These are phyloP conservation scores for Gymnorhina tibicen DNA, from an alignment of 2,113 vertebrate species.

Conservation along the genomic window DNA sequence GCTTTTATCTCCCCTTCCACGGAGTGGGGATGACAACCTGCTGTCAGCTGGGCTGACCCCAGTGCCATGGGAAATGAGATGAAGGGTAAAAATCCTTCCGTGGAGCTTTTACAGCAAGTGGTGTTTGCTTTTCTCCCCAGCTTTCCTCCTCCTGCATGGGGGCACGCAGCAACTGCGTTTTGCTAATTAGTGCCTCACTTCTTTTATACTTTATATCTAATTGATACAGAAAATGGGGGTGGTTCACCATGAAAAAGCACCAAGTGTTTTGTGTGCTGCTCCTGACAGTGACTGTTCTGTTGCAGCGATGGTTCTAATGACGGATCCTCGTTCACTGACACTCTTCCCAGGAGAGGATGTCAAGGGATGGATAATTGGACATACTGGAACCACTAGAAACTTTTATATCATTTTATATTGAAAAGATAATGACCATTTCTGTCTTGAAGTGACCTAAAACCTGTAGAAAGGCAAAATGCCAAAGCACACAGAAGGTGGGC, in stretches of 20 bases:
- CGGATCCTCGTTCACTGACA: not conserved
- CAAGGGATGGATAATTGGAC: not conserved
- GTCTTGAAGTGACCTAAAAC: not conserved
- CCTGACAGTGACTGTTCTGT: not conserved
- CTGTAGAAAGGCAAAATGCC: not conserved
- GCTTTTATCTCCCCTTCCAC: not conserved
- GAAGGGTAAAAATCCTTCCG: not conserved
- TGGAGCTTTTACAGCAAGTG: not conserved
- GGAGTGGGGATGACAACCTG: not conserved
- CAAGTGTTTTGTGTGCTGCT: not conserved
- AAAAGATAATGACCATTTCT: not conserved
- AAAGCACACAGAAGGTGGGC: not conserved
- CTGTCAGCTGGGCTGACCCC: not conserved
- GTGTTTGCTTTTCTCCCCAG: not conserved
- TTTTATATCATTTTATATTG: not conserved
- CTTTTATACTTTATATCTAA: not conserved
- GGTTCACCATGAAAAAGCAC: not conserved
- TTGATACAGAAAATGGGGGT: not conserved
- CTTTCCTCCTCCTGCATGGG: not conserved
- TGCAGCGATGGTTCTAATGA: not conserved
- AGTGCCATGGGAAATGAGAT: not conserved
- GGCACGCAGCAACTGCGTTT: rapidly evolving
- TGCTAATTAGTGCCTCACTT: not conserved
- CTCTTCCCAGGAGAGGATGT: not conserved
- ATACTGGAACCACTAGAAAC: not conserved